These are phyloP conservation scores for Nycticebus coucang DNA, from an alignment of 2,113 vertebrate species.

Conservation along the genomic window DNA sequence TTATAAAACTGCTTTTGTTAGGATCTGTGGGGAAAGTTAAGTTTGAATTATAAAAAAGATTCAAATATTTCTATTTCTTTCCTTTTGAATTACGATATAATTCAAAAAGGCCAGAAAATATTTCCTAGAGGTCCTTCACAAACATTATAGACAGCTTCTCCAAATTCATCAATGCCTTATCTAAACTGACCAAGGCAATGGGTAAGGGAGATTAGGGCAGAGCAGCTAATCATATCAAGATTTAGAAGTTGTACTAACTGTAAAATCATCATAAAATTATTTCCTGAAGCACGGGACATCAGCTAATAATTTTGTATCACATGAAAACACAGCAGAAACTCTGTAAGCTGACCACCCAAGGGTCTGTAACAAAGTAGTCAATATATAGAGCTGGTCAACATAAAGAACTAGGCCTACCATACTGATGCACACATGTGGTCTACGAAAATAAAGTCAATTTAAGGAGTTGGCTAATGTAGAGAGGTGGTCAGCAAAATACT, in stretches of 20 bases:
- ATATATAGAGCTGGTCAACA: too few species aligned
- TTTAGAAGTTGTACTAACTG: not conserved
- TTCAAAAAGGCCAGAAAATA: not conserved
- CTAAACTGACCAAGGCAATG: not conserved
- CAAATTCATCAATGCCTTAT: not conserved
- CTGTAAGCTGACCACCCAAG: too few species aligned
- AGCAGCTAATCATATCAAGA: not conserved
- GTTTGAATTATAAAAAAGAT: not conserved
- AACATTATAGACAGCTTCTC: not conserved
- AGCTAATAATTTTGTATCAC: not conserved
- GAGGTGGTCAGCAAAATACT: not conserved
- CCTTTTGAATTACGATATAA: not conserved
- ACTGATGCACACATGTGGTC: too few species aligned
- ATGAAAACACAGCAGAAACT: not conserved
- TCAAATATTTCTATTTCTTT: not conserved
- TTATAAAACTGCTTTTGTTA: not conserved
- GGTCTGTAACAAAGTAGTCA: too few species aligned
- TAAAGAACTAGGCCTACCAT: too few species aligned
- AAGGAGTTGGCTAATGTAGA: too few species aligned
- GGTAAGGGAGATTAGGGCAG: not conserved
- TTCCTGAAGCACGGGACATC: not conserved
- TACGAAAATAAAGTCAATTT: too few species aligned
- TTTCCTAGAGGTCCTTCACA: not conserved
- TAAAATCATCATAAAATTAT: not conserved
- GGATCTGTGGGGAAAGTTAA: not conserved